Evolutionary conservation across 2,888 invertebrate species (phyloP).

Genomic region (Cephus runcator): DNA sequence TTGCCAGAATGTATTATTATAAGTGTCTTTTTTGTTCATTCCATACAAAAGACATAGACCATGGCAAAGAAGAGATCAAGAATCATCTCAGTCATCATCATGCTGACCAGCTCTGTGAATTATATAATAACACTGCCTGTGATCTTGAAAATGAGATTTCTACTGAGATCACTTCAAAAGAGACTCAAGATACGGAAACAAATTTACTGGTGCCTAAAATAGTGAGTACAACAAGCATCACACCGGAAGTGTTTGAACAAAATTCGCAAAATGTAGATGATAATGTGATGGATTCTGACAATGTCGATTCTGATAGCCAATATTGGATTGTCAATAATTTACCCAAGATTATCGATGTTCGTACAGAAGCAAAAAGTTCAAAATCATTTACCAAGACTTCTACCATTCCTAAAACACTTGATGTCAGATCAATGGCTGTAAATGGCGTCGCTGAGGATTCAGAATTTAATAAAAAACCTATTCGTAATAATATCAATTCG

Average conservation of each 20-base stretch:
- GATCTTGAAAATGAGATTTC: not conserved
- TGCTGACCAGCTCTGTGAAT: not conserved
- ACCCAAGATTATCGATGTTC: constrained; percentile 1
- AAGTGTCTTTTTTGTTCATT: constrained; percentile 49
- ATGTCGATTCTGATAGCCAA: constrained; percentile 4
- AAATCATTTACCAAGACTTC: not conserved
- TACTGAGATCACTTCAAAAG: not conserved
- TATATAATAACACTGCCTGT: not conserved
- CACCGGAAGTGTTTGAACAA: constrained; percentile 45
- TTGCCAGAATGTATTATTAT: constrained; percentile 39
- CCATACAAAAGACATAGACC: constrained; percentile 25
- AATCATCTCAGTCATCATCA: constrained; percentile 32
- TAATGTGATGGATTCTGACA: not conserved
- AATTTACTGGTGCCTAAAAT: constrained; percentile 43
- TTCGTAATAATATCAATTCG: not conserved
- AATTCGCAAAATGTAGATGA: constrained; percentile 25
- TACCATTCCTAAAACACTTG: constrained; percentile 33
- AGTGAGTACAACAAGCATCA: constrained; percentile 46
- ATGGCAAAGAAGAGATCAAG: constrained; percentile 28
- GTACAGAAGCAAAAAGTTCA: not conserved
- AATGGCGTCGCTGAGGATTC: not conserved
- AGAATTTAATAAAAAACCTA: not conserved
- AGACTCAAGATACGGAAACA: constrained; percentile 13
- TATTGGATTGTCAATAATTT: constrained; percentile 11
- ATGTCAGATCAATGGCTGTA: constrained; percentile 36